Percentiles rank a stretch among this genome's conserved stretches.
These are phyloP conservation scores for Mesitornis unicolor DNA, from an alignment of 2,113 vertebrate species.

Conservation along the genomic window DNA sequence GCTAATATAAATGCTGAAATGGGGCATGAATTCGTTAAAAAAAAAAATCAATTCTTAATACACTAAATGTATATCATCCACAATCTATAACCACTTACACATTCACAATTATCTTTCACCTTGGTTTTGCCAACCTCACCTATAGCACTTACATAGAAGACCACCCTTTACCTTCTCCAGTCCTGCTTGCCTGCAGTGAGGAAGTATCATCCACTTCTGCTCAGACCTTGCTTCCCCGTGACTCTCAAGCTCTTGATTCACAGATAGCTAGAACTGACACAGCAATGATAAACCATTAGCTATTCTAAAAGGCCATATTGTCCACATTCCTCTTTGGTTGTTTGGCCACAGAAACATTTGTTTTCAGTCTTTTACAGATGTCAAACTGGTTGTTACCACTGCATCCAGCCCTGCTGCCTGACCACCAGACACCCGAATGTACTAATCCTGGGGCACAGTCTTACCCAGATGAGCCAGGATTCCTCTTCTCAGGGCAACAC, in stretches of 20 bases:
- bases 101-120: not conserved
- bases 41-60: not conserved
- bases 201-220: not conserved
- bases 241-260: not conserved
- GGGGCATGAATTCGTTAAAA: not conserved
- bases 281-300: not conserved
- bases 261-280: not conserved
- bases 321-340: not conserved
- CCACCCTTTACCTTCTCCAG: not conserved
- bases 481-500: not conserved
- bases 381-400: not conserved
- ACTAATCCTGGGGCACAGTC: not conserved
- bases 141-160: not conserved
- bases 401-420: not conserved
- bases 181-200: not conserved
- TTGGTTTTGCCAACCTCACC: not conserved
- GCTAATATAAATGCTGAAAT: not conserved
- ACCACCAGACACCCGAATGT: not conserved
- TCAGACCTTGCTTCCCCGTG: not conserved
- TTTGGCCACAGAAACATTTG: not conserved
- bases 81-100: not conserved
- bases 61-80: not conserved
- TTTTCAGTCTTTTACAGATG: not conserved
- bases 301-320: not conserved
- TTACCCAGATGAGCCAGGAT: not conserved